phyloP scores from a whole-genome alignment of 2,888 invertebrate genomes.

The Diloba caeruleocephala region DNA sequence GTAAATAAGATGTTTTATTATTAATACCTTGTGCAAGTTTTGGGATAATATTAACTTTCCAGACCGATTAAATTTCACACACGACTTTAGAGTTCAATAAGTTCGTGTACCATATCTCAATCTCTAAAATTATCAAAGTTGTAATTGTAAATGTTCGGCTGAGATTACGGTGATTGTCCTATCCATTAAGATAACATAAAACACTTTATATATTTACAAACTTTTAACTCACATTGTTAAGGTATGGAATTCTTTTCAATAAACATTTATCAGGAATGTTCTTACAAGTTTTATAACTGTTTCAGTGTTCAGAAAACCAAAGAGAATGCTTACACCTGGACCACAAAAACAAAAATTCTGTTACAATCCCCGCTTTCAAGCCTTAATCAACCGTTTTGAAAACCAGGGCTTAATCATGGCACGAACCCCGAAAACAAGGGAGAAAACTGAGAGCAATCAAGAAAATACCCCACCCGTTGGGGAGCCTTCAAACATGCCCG shows the following conservation, averaged over 20 bases:
- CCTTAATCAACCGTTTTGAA: slow-evolving; percentile 82
- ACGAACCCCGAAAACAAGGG: slow-evolving; percentile 72
- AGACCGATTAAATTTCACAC: slow-evolving; percentile 4
- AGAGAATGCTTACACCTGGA: slow-evolving; percentile 83
- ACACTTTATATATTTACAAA: slow-evolving; percentile 23
- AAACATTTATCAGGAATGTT: slow-evolving; percentile 1
- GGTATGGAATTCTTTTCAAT: slow-evolving; percentile 6
- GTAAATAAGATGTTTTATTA: background rate
- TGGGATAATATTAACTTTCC: background rate
- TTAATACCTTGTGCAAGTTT: no score
- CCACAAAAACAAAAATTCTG: slow-evolving; percentile 75
- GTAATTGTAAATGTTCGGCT: slow-evolving; percentile 29
- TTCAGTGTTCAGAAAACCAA: slow-evolving; percentile 83
- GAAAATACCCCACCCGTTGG: slow-evolving; percentile 78
- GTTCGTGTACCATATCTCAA: slow-evolving; percentile 15
- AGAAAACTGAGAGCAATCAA: slow-evolving; percentile 57
- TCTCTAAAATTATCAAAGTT: slow-evolving; percentile 32
- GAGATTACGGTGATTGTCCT: slow-evolving; percentile 6
- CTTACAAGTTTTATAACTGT: slow-evolving; percentile 33
- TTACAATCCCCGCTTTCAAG: slow-evolving; percentile 83
- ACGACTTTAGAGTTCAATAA: slow-evolving; percentile 22
- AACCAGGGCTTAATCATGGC: slow-evolving; percentile 72
- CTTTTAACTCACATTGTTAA: slow-evolving; percentile 14
- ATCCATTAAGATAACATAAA: slow-evolving; percentile 19
- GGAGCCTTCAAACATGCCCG: slow-evolving; percentile 72